Evolutionary conservation across 30 jellyfish, hydroid and myxozoan species (phyloP), one percentile per base, ranked within the genome.

Genomic region (Aurelia sp.): DNA sequence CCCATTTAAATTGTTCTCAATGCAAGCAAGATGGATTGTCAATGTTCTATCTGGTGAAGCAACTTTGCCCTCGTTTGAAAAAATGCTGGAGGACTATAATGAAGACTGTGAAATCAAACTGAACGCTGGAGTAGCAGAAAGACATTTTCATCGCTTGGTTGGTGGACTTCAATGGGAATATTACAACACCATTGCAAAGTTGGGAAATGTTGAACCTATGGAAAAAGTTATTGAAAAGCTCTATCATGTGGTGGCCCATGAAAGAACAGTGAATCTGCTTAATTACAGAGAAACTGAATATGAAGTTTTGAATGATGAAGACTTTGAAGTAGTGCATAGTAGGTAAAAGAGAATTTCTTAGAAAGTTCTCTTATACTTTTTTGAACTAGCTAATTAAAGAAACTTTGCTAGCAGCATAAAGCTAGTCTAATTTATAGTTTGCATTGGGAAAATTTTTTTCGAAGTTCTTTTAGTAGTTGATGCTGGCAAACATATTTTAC

Each of bases 11-110:
- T 55, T 90, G 41, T 82, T 82, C 66, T 72, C 90, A 13, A 64
- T 66, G 86, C 96, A 91, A 59, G 85, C 96, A 61, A 86, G 84
- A 57, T 91, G 91, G 87, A 66, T 85, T 13, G 64, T 52, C 6
- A 73, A 62, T 62, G 89, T 91, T 22, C 66, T 78, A 11, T 48
- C 90, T 4, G 96, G 87, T 30, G 66, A 23, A 19, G 74, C 48
- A 31, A 60, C 57, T 37, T 83, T 91, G 1, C 98, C 98, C 40
- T 19, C 92, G 0, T 19, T 4, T 19, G 75, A 62, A 6, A 96
- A 91, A 66, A 85, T 91, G 98, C 75, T 57, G 17, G 62, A 71
- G 15, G 93, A 86, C 31, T 17, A 44, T 18, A 64, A 47, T 19
- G 55, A 62, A 23, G 95, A 82, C n/a, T 10, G 74, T 9, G 72